These are phyloP conservation scores for Alviniconcha strummeri DNA, from an alignment of 2,888 invertebrate genomes.

Conservation along the genomic window DNA sequence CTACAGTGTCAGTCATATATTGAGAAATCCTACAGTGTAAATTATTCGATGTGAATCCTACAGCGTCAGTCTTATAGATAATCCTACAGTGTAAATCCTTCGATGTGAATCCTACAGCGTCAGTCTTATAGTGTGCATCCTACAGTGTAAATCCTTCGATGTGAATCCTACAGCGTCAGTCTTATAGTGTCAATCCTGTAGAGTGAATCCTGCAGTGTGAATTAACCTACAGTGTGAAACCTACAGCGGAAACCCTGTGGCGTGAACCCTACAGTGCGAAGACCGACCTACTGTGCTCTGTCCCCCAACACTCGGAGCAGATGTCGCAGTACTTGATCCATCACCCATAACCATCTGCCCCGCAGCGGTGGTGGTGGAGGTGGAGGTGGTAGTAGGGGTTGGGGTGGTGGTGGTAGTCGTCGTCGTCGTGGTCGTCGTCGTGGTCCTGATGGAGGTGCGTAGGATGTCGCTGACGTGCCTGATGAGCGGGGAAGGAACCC, in stretches of 20 bases:
- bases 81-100: background rate
- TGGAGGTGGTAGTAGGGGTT: background rate
- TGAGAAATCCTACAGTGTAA: background rate
- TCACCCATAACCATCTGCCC: background rate
- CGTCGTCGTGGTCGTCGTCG: background rate
- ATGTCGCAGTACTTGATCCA: no score
- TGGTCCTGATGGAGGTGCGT: background rate
- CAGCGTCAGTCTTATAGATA: background rate
- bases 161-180: background rate
- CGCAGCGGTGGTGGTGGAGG: background rate
- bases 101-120: no score
- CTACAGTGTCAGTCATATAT: no score
- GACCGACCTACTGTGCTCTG: no score
- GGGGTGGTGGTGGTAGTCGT: background rate
- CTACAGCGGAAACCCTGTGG: background rate
- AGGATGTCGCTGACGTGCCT: constrained; percentile 4
- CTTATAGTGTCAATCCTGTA: background rate
- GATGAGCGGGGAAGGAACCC: constrained; percentile 33
- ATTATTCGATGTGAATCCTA: background rate
- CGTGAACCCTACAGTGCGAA: background rate
- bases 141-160: background rate
- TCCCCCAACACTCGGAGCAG: no score
- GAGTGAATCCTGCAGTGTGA: background rate
- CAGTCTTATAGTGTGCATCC: background rate
- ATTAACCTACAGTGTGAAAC: background rate